Base-by-base conservation (phyloP, 2,888 invertebrate genomes). In the Meganola albula region DNA sequence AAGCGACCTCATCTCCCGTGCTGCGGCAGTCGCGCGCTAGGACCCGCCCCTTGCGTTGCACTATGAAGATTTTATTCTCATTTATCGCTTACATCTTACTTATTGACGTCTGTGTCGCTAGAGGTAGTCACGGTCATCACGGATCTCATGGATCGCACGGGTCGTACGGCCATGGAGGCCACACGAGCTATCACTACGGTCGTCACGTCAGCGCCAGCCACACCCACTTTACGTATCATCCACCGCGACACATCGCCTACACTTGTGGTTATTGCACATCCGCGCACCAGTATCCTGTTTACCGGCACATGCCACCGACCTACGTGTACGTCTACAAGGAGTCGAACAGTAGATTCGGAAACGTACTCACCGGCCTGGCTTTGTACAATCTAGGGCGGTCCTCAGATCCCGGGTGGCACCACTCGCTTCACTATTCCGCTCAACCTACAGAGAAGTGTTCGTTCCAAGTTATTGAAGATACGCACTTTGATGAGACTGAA, bases 331-430 rank as follows among this genome's bases (percentile, higher is more conserved):
- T 65, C 29, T 83, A 69, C 47, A 60, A 75, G 14, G 79, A 82
- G 32, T 74, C 72, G 5, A 62, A 64, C 2, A 74, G 64, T 33
- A 61, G 75, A 38, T 83, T 68, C 38, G 68, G 75, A 1, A 68
- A 72, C 27, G 41, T 85, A 10, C 47, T 84, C 22, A 70, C 79
- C 1, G 84, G 84, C 5, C 58, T 85, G 12, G 77, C 84, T 4
- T 48, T 85, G 8, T 84, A 82, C 54, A 85, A 85, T 47, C 58
- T 85, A 21, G 84, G 83, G 13, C 65, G 78, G 47, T 63, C 78
- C 0, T 40, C 61, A 2, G 53, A 54, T 11, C 65, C 63, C 9
- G 57, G 66, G 7, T 58, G 58, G 58, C 55, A 71, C 24, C 53
- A 66, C 32, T 45, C 56, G 0, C 62, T 35, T 23, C 40, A 66